Base-by-base conservation (phyloP, 1,140 invertebrate species). In the Ericerus pela region DNA sequence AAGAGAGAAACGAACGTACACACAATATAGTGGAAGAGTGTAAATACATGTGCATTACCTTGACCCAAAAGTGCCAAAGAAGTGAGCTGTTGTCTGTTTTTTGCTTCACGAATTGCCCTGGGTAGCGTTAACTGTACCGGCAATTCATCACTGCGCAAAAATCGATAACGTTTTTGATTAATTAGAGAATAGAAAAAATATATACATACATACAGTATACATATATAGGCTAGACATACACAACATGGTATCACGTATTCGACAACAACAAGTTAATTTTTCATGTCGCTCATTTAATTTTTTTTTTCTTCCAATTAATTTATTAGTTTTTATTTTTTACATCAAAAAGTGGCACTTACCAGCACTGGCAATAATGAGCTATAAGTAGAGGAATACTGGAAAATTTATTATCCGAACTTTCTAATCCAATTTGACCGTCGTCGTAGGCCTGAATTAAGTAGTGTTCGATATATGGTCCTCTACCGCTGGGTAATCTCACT, bases 321-420 rank as follows among this genome's bases (percentile, higher is more conserved):
- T n/a, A n/a, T n/a, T n/a, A n/a, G n/a, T n/a, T n/a, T n/a, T n/a
- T n/a, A n/a, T n/a, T n/a, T n/a, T n/a, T n/a, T n/a, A n/a, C n/a
- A n/a, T n/a, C n/a, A n/a, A n/a, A n/a, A n/a, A n/a, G n/a, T n/a
- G n/a, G n/a, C 26, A 73, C 78, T 81, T 68, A 88, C 85, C 88
- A 90, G 70, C 88, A 88, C 66, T 88, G 82, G 52, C 86, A 86
- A 69, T 96, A 96, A 71, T 96, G 88, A 52, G 87, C 85, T 56
- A 97, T 85, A 56, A 96, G 76, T 51, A 84, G 79, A 22, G 91
- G 89, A 66, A 96, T 89, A 61, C 86, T 87, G 66, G 84, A 82
- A 68, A 96, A 96, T 60, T 84, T 81, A 71, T 94, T 90, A 62
- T 88, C 83, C 14, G 90, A 95, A 54, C 89, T 92, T 72, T 96